These are phyloP conservation scores for Sipunculus nudus DNA, from an alignment of 2,888 invertebrate genomes.

Conservation along the genomic window DNA sequence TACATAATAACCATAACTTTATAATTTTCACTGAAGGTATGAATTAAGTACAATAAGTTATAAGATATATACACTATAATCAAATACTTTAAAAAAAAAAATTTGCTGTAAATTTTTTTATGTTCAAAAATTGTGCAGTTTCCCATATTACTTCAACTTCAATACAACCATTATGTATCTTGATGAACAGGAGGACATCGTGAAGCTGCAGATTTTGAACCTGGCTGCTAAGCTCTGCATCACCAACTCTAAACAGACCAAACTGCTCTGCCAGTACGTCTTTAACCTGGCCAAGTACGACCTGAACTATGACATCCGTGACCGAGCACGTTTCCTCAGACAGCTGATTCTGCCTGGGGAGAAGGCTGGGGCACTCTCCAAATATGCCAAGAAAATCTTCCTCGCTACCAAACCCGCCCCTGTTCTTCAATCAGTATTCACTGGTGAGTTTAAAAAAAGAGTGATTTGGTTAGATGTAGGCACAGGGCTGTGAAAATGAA, in stretches of 20 bases:
- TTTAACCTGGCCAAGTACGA: slow-evolving; percentile 95
- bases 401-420: slow-evolving; percentile 94
- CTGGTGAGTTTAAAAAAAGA: slow-evolving; percentile 54
- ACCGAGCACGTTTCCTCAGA: slow-evolving; percentile 88
- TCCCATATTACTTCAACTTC: too few relatives aligned
- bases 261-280: slow-evolving; percentile 89
- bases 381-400: slow-evolving; percentile 84
- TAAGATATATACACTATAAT: too few relatives aligned
- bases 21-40: too few relatives aligned
- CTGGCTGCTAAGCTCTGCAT: slow-evolving; percentile 92
- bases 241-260: slow-evolving; percentile 86
- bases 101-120: too few relatives aligned
- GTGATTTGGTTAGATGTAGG: too few relatives aligned
- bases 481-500: too few relatives aligned
- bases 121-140: too few relatives aligned
- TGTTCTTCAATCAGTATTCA: slow-evolving; percentile 77
- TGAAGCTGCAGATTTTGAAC: slow-evolving; percentile 94
- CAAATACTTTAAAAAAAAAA: too few relatives aligned
- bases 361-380: slow-evolving; percentile 70
- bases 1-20: too few relatives aligned
- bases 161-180: too few relatives aligned
- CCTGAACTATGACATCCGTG: slow-evolving; percentile 96
- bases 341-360: slow-evolving; percentile 78
- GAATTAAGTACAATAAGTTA: too few relatives aligned
- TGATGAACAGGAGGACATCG: slow-evolving; percentile 83